These are phyloP conservation scores for Leucozona laternaria DNA, from an alignment of 2,888 invertebrate genomes.

Conservation along the genomic window DNA sequence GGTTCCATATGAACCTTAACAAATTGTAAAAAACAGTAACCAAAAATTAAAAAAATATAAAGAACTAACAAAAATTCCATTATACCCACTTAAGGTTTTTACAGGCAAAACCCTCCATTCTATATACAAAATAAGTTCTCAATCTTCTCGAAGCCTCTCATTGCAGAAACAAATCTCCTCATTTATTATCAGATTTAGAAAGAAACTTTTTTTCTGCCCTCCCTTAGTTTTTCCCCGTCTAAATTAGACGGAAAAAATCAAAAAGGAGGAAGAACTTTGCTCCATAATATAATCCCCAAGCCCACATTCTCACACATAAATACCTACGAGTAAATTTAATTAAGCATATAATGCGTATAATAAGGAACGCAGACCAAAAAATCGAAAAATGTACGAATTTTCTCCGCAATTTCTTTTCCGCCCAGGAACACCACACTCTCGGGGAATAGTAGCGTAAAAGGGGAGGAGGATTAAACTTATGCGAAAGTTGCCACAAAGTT, in stretches of 20 bases:
- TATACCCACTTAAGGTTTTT: conserved; percentile 41
- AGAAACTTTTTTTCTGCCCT: conserved; percentile 43
- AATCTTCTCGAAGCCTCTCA: conserved; percentile 38
- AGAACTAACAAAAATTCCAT: conserved; percentile 25
- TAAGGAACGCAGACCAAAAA: conserved; percentile 67
- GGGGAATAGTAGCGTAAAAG: neutral
- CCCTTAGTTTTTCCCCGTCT: neutral
- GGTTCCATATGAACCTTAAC: neutral
- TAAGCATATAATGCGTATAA: conserved; percentile 75
- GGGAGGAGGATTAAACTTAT: conserved; percentile 42
- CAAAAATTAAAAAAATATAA: neutral
- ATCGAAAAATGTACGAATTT: conserved; percentile 64
- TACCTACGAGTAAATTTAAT: conserved; percentile 75
- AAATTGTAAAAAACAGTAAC: neutral
- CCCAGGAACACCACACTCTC: conserved; percentile 14
- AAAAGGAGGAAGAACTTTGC: conserved; percentile 46
- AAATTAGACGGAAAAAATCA: conserved; percentile 1
- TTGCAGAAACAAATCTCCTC: conserved; percentile 66
- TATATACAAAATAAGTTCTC: conserved; percentile 47
- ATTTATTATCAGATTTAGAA: conserved; percentile 71
- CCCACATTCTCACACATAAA: conserved; percentile 65
- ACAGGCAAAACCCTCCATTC: conserved; percentile 40
- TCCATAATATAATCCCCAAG: conserved; percentile 33
- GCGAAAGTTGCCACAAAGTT: conserved; percentile 69
- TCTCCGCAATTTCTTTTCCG: conserved; percentile 67